Percentiles rank a stretch among this genome's conserved stretches.
Conservation (phyloP, 1,140 invertebrate genomes). For the Melipona quadrifasciata region DNA sequence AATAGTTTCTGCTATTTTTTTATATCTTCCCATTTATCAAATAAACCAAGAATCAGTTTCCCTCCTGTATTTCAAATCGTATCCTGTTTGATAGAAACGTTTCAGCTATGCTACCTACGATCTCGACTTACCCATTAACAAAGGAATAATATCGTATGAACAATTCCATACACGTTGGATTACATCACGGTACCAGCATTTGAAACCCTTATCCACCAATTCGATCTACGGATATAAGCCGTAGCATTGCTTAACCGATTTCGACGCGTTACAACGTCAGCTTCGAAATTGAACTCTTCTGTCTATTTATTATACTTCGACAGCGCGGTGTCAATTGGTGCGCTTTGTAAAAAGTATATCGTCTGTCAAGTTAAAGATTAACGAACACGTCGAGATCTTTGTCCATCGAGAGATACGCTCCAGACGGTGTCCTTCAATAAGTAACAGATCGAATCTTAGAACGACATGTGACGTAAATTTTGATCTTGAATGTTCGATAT, state of each 20-base stretch:
- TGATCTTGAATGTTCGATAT: neutral
- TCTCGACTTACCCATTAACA: neutral
- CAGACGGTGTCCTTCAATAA: neutral
- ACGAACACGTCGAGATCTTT: neutral
- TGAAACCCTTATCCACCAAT: neutral
- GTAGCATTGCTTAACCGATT: neutral
- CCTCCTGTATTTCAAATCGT: neutral
- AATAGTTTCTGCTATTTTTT: neutral
- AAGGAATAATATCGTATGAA: neutral
- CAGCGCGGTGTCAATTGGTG: neutral
- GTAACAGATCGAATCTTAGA: neutral
- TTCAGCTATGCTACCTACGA: neutral
- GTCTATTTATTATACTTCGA: neutral
- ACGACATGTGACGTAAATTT: neutral
- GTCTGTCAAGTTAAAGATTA: neutral
- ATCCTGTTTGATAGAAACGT: neutral
- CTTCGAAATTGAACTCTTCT: slow-evolving; percentile 1
- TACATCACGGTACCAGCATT: neutral
- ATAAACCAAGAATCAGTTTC: neutral
- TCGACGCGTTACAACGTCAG: neutral
- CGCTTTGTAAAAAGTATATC: neutral
- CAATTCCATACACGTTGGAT: neutral
- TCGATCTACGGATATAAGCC: neutral
- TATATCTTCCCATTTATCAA: neutral
- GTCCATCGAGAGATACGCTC: neutral